Percentiles rank a stretch among this genome's conserved stretches.
Evolutionary conservation across 2,113 vertebrate genomes (phyloP).

Genomic region (Calyptomena viridis): DNA sequence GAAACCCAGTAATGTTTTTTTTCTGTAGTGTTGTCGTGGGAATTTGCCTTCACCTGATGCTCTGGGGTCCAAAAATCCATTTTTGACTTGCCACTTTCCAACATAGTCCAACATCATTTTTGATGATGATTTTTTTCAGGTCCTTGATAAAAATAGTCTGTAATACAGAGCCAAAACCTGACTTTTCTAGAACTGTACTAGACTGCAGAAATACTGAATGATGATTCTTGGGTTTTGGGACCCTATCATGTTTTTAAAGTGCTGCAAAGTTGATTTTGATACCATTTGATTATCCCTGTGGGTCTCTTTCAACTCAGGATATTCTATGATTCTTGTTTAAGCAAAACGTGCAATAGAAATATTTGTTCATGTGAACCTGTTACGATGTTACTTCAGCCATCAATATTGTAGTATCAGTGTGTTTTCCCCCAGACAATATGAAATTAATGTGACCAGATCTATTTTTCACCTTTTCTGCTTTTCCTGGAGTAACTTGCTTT

Average conservation of each 20-base stretch:
- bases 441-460: not conserved
- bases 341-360: not conserved
- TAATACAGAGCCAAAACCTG: not conserved
- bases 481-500: not conserved
- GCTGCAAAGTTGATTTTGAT: not conserved
- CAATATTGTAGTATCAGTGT: not conserved
- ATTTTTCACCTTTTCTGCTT: not conserved
- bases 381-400: not conserved
- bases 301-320: not conserved
- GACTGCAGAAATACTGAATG: not conserved
- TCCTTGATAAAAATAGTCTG: not conserved
- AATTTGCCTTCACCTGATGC: not conserved
- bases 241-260: not conserved
- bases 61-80: not conserved
- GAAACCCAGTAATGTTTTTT: not conserved
- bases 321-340: not conserved
- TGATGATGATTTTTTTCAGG: too few relatives aligned
- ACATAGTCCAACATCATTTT: not conserved
- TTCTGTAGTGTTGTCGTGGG: not conserved
- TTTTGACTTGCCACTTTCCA: not conserved
- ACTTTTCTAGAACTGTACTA: not conserved
- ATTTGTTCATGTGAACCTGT: not conserved
- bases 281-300: not conserved
- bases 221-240: not conserved
- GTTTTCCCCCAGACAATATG: not conserved